Evolutionary conservation across 2,888 invertebrate species (phyloP), one percentile per base, ranked within the genome.

Genomic region (Drosophila nr. medialis): DNA sequence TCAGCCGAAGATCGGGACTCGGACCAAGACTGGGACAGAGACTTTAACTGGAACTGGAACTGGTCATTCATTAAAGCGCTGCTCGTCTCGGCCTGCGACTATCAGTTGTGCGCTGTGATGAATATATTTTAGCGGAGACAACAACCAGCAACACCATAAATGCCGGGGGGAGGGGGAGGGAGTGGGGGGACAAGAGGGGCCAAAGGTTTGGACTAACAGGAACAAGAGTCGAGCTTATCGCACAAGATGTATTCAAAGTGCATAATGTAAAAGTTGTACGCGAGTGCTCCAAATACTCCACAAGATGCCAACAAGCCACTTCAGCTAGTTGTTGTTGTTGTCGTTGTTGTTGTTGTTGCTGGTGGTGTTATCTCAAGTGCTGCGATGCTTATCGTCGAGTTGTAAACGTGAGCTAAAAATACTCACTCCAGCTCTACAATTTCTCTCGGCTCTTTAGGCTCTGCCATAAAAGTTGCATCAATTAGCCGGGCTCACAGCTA

Each of bases 321-420:
- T 32, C 40, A 63, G 29, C 45, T 66, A 11, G 51, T 27, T 55
- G 60, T 56, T 66, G 61, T 32, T 56, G 45, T n/a, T 55, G 55
- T 32, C 51, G 64, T 27, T 73, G 53, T 29, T 63, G 56, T 8
- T 67, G 71, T 62, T 77, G 80, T 48, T 79, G 72, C 63, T 64
- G 63, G 24, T 59, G 77, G 56, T 86, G 72, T 85, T 85, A 87
- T 85, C 88, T 87, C 83, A 85, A 77, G 88, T 88, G 88, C 75
- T 86, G 86, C 83, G 85, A 85, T 85, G 83, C 81, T 85, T 85
- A 85, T 85, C 85, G 86, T 18, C 72, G 54, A 67, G 80, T 80
- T 85, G 84, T 84, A 84, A 84, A 83, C 85, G 87, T 82, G 83
- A 81, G 86, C 83, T 85, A 88, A 88, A 86, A 85, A 85, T 85